Evolutionary conservation across 1,140 invertebrate species (phyloP), one percentile per base, ranked within the genome.

Genomic region (Leptestheria dahalacensis): DNA sequence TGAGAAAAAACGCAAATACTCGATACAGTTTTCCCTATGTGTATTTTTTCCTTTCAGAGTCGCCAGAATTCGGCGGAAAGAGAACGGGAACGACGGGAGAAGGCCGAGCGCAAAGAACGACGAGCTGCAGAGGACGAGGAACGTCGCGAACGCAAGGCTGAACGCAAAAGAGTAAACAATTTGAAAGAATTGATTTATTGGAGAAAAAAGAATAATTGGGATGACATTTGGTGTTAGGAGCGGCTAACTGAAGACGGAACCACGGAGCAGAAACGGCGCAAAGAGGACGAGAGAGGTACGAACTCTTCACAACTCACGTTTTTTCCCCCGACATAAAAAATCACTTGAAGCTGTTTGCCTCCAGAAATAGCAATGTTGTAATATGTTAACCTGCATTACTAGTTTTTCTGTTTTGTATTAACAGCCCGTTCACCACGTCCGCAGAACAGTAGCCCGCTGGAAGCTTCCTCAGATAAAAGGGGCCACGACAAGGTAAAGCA

Each of bases 101-200:
- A 53, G 24, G 24, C 51, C 18, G 51, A 53, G 51, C 51, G 51
- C 10, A 53, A 55, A 28, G 53, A 55, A 55, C 53, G 53, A 55
- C 53, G 53, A 6, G 33, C 26, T 11, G 12, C 21, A 9, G 26
- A 55, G 33, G 53, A 55, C n/a, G 53, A 55, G 20, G 53, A 55
- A 29, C 53, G 53, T 2, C 23, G 53, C 3, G 53, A 55, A 55
- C 26, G 53, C n/a, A 55, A 55, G 11, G 23, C 26, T 20, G 53
- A 55, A 21, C 53, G 53, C 3, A 55, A 55, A 29, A 41, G 53
- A 20, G 53, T 55, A 55, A 18, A 25, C 25, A n/a, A 2, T 28
- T 3, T 1, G 20, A n/a, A 1, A 24, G 2, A n/a, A 29, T 54
- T 26, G 18, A 21, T 24, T 54, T 2, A n/a, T 29, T 41, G 6